Conservation (phyloP, 2,797 vertebrate species). For the Chloroceryle inda region DNA sequence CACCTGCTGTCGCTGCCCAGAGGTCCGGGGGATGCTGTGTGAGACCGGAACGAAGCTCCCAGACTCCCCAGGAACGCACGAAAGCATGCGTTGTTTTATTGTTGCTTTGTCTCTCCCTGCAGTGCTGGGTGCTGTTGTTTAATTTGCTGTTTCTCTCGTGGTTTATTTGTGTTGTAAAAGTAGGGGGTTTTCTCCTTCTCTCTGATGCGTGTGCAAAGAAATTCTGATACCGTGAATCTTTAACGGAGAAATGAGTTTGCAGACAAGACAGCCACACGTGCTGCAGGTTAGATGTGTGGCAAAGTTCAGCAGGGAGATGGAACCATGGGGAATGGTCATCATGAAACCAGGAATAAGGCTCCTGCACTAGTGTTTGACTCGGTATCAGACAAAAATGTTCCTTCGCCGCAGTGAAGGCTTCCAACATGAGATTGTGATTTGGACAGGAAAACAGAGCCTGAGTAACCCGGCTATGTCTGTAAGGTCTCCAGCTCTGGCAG, state of each 20-base stretch:
- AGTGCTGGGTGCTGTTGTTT: no score
- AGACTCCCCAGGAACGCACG: fast-evolving
- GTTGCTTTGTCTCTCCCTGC: no score
- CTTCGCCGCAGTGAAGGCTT: background rate
- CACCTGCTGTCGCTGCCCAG: background rate
- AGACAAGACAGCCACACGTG: no score
- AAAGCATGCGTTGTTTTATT: no score
- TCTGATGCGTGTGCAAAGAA: no score
- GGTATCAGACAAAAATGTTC: background rate
- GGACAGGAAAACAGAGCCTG: background rate
- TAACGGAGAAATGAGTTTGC: no score
- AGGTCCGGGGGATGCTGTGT: no score
- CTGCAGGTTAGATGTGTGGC: background rate
- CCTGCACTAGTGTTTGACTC: background rate
- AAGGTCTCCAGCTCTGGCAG: background rate
- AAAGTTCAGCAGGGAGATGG: background rate
- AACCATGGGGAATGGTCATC: background rate
- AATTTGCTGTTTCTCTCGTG: no score
- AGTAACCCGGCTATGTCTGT: background rate
- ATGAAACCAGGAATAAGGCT: background rate
- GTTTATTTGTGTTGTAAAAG: no score
- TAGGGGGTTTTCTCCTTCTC: no score
- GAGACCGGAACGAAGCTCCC: fast-evolving
- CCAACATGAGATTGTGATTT: background rate
- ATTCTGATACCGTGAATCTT: no score